Conservation (phyloP, 2,888 invertebrate genomes). For the Cheilosia grossa region DNA sequence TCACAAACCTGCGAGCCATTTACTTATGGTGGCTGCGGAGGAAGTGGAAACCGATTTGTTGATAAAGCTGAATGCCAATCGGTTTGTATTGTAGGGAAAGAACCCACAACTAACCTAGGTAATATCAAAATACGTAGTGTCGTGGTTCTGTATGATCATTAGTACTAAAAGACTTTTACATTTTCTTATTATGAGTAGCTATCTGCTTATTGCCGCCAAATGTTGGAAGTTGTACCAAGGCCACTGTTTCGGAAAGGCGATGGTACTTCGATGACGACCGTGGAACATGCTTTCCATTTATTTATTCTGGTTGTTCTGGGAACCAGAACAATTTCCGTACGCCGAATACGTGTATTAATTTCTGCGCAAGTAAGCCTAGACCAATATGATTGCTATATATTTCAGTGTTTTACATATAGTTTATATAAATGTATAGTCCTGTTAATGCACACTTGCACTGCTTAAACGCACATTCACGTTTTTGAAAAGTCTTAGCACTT, state of each 20-base stretch:
- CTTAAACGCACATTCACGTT: background rate
- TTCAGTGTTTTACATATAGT: conserved; percentile 13
- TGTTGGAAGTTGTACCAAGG: conserved; percentile 85
- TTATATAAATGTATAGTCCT: conserved; percentile 4
- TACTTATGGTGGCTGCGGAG: conserved; percentile 92
- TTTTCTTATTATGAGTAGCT: conserved; percentile 83
- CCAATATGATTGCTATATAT: conserved; percentile 8
- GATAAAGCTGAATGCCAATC: conserved; percentile 89
- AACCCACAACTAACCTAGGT: conserved; percentile 83
- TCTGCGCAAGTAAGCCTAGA: conserved; percentile 84
- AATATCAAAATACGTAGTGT: conserved; percentile 75
- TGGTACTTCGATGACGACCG: conserved; percentile 89
- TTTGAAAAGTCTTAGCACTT: background rate
- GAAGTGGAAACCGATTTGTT: conserved; percentile 93
- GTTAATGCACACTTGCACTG: conserved; percentile 14
- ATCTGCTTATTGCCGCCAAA: conserved; percentile 87
- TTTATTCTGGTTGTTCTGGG: conserved; percentile 94
- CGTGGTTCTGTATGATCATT: conserved; percentile 12
- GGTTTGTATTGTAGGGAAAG: conserved; percentile 87
- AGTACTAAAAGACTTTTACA: conserved; percentile 26
- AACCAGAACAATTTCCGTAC: conserved; percentile 93
- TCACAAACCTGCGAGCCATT: conserved; percentile 88
- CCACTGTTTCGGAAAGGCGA: conserved; percentile 84
- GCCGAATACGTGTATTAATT: conserved; percentile 87
- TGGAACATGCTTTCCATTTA: conserved; percentile 90